Evolutionary conservation across 2,797 vertebrate species (phyloP).

Genomic region (Aphelocoma californica): DNA sequence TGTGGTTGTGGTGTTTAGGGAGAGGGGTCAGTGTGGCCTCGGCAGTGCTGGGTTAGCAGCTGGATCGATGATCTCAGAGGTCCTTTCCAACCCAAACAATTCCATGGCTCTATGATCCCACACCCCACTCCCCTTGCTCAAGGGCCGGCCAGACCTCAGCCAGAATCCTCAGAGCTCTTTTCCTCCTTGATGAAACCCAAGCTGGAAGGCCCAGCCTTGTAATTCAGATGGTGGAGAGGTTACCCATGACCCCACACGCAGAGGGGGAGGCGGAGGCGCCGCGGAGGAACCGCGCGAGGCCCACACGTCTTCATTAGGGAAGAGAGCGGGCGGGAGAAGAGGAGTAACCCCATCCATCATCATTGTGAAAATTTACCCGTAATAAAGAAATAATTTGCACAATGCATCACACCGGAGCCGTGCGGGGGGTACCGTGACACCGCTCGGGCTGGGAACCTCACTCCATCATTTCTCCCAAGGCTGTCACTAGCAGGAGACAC

Average conservation of each 20-base stretch:
- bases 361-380: conserved; percentile 49
- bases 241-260: neutral
- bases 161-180: neutral
- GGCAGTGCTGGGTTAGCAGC: neutral
- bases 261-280: neutral
- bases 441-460: neutral
- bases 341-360: conserved; percentile 33
- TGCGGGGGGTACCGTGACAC: neutral
- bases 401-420: neutral
- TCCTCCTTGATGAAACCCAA: neutral
- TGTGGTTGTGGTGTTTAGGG: neutral
- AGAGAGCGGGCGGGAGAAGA: neutral
- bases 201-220: neutral
- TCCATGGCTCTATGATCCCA: neutral
- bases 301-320: conserved; percentile 41
- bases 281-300: neutral
- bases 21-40: neutral
- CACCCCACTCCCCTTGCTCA: fast-evolving
- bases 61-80: neutral
- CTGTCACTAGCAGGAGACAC: neutral
- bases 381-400: conserved; percentile 52
- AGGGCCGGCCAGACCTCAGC: neutral
- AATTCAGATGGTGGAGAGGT: neutral
- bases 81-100: neutral
- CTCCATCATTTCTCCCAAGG: neutral